Evolutionary conservation across 2,888 invertebrate species (phyloP), one percentile per base, ranked within the genome.

Genomic region (Mythimna vitellina): DNA sequence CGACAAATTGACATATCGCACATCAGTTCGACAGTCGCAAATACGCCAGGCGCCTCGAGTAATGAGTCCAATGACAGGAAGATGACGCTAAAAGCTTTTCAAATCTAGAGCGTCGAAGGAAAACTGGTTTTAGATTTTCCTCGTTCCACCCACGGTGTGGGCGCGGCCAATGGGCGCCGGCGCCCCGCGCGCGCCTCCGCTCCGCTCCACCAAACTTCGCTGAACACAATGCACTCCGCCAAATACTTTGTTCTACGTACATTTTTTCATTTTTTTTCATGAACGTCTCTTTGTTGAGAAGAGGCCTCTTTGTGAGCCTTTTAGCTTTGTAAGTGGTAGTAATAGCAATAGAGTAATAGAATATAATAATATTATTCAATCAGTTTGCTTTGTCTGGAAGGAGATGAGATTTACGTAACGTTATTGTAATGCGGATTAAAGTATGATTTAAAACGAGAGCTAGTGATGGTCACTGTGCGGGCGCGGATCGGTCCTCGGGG

Each of bases 61-160:
- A 92, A 93, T 92, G 88, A 92, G 86, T 83, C 88, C 87, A 88
- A 88, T 92, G 93, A 94, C 93, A 93, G 89, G 87, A 82, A 90
- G 88, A 90, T 92, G 93, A 93, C 91, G 93, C 91, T 95, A 95
- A 96, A 95, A 96, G 95, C 94, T 95, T 96, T 95, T 93, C 90
- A 90, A 91, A 93, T 89, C 90, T 89, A 88, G 87, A 91, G 87
- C 82, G 88, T 82, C 69, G 85, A 70, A 86, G 92, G 92, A 93
- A 95, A 95, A 91, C 89, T 90, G 90, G 80, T 88, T 89, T 89
- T 84, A 90, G 89, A 88, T 92, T 94, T 94, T 92, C 92, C 91
- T 88, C 91, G 91, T 91, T 91, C 95, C 94, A 93, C 93, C 94
- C 92, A 91, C 91, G 82, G 90, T 84, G 91, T 91, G 92, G 93